Conservation (phyloP, 2,797 vertebrate species). For the Enteromius mattozi region DNA sequence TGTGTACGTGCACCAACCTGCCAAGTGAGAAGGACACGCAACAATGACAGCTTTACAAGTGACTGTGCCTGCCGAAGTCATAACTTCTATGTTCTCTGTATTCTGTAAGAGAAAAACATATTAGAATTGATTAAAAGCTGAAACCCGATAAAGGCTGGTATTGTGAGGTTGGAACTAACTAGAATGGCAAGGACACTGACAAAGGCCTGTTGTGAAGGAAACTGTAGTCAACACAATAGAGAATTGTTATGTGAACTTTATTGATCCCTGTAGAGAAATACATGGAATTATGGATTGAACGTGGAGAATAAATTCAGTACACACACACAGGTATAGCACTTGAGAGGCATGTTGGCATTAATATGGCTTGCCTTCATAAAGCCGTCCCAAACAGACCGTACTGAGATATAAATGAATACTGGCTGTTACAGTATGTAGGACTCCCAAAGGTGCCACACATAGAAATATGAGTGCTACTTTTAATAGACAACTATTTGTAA, state of each 20-base stretch:
- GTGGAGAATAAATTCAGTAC: neutral
- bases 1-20: constrained; percentile 75
- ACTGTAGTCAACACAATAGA: neutral
- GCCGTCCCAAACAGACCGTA: neutral
- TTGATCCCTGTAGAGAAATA: neutral
- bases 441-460: constrained; percentile 6
- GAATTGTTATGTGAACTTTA: neutral
- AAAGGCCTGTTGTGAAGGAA: neutral
- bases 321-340: neutral
- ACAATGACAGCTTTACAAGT: constrained; percentile 76
- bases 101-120: constrained; percentile 63
- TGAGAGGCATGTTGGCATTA: neutral
- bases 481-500: constrained; percentile 1
- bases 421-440: constrained; percentile 2
- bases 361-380: neutral
- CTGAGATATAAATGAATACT: neutral
- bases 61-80: constrained; percentile 66
- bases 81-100: constrained; percentile 72
- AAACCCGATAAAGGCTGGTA: neutral
- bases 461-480: neutral
- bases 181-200: neutral
- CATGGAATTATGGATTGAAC: neutral
- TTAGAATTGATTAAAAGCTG: constrained; percentile 43
- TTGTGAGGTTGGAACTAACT: neutral
- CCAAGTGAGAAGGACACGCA: constrained; percentile 79